Base-by-base conservation (phyloP, 2,888 invertebrate genomes). In the Amphimallon solstitiale region DNA sequence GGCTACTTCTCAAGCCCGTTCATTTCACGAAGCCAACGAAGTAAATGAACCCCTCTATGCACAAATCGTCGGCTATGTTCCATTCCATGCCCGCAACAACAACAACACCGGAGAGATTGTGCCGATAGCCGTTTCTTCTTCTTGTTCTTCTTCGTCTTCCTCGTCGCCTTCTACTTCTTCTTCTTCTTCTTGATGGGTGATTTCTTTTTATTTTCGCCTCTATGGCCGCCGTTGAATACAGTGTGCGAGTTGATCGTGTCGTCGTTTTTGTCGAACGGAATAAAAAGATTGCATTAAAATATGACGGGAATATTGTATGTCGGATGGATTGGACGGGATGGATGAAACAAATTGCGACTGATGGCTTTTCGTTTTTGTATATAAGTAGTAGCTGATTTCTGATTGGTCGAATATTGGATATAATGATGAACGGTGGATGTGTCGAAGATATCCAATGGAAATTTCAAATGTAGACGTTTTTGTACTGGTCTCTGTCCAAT, bases 1-100 rank as follows among this genome's bases (percentile, higher is more conserved):
- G 72, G 70, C 70, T 70, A 68, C 70, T 70, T 51, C 65, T 56
- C 52, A 48, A 48, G 46, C 45, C 15, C 60, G 17, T 21, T 12
- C 61, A 21, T 29, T 40, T 43, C 54, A 43, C 45, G 35, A 29
- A 29, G 29, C 29, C 37, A 51, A 35, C 40, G 54, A 38, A 51
- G 61, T 65, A 65, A 59, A 65, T 65, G 65, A 65, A 65, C 61
- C 65, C 65, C 51, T 65, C 60, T n/a, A n/a, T n/a, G 60, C 60
- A 29, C 37, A 38, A n/a, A 35, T 45, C 45, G 10, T 14, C 48
- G 37, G 10, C 17, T 46, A 14, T 17, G 14, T 54, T 54, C n/a
- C 62, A 49, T 48, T 37, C 29, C 63, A 54, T 45, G 63, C 38
- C 54, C 38, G 38, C 51, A 23, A 49, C 23, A 37, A 52, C 19